Evolutionary conservation across 2,797 vertebrate genomes (phyloP).

Genomic region (Peromyscus melanophrys): DNA sequence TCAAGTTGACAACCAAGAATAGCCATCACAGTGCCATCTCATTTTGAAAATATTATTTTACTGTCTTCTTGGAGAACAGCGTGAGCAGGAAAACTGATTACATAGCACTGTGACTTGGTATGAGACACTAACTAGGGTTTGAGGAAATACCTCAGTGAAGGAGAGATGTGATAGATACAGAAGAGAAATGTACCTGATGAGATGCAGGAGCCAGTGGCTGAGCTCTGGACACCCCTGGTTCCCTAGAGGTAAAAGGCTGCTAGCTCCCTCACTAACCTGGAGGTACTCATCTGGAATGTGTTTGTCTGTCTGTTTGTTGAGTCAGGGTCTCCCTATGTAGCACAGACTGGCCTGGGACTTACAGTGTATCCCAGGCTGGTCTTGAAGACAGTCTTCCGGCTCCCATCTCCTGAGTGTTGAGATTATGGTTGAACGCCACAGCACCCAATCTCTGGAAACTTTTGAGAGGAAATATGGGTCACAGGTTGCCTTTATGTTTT

Average conservation of each 20-base stretch:
- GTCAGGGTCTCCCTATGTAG: background rate
- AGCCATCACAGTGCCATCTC: background rate
- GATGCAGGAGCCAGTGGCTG: background rate
- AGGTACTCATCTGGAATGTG: background rate
- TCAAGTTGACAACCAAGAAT: background rate
- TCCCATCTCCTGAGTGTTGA: background rate
- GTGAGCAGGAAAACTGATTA: background rate
- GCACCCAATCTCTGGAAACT: background rate
- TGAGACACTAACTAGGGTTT: background rate
- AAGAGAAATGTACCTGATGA: background rate
- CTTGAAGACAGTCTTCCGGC: background rate
- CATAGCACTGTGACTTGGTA: background rate
- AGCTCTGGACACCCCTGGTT: background rate
- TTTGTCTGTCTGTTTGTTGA: background rate
- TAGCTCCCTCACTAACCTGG: background rate
- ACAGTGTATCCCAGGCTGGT: background rate
- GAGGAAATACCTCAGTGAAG: background rate
- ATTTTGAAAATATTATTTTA: constrained; percentile 40
- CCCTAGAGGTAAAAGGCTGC: background rate
- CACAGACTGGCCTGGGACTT: background rate
- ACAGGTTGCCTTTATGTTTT: background rate
- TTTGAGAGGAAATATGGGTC: background rate
- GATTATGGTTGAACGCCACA: background rate
- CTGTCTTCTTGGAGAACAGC: background rate
- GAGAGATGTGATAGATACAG: background rate